Conservation (phyloP, 2,113 vertebrate species). For the Cervus canadensis region DNA sequence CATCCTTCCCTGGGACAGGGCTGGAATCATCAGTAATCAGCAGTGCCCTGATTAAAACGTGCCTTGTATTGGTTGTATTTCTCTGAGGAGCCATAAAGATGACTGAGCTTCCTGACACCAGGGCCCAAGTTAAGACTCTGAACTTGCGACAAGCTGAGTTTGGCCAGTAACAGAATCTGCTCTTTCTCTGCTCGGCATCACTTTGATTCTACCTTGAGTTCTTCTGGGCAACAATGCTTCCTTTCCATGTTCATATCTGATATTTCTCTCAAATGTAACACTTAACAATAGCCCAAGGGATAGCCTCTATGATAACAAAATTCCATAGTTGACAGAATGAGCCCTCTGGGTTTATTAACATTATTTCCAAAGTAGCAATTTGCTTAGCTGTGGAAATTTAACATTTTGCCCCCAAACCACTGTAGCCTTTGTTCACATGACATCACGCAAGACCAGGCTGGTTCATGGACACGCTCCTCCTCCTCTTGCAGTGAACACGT, state of each 20-base stretch:
- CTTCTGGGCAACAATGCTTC: neutral
- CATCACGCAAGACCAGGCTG: too few species aligned
- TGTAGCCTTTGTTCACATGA: neutral
- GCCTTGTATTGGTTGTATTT: neutral
- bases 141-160: neutral
- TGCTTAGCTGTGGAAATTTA: neutral
- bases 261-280: neutral
- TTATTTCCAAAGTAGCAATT: neutral
- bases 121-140: neutral
- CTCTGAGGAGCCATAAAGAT: neutral
- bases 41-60: neutral
- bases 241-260: neutral
- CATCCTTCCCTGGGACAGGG: neutral
- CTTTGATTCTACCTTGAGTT: neutral
- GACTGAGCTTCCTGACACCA: neutral
- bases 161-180: neutral
- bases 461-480: rapidly evolving
- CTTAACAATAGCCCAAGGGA: neutral
- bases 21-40: neutral
- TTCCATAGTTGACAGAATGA: neutral
- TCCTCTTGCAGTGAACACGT: neutral
- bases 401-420: neutral
- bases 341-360: neutral
- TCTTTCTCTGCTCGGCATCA: neutral
- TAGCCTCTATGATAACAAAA: neutral